Base-by-base conservation (phyloP, 2,888 invertebrate species). In the Ctena decussata region DNA sequence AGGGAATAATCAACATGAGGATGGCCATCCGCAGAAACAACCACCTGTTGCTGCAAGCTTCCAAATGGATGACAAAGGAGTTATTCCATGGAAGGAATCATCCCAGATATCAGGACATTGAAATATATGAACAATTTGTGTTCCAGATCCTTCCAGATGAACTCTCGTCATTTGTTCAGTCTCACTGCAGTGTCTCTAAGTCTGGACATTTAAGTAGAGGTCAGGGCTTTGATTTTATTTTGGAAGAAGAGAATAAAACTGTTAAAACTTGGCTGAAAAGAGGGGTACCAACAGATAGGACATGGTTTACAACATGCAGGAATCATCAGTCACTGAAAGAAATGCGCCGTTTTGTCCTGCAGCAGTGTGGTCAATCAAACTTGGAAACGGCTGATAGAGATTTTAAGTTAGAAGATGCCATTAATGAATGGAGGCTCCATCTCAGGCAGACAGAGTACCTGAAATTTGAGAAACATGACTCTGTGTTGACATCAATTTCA, bases 61-160 rank as follows among this genome's bases (percentile, higher is more conserved):
- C 71, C 24, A 83, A 83, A 75, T 75, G 35, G n/a, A 83, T 83
- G 79, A 79, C 70, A 11, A 79, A 75, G 65, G 79, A 78, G 27
- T 69, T 83, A 21, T 78, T 83, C 53, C 83, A 83, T 83, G 79
- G 79, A 8, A 32, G 75, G 2, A 44, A 39, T 39, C 83, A 83
- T 79, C 75, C 83, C 18, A 78, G 39, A 32, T 83, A 83, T 49
- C 83, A 79, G 53, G 77, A 81, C 1, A 49, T 83, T 27, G 83
- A 83, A 70, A 53, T 83, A 18, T 83, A 74, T 41, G 83, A 78
- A n/a, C 8, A 15, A 6, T 69, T 83, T 41, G 27, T 70, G 11
- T 2, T 37, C 18, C 12, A 35, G 1, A 74, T 83, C n/a, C 15
- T 83, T 2, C 79, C 83, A 37, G 30, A 24, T 27, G 30, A 60